These are phyloP conservation scores for Neria commutata DNA, from an alignment of 2,888 invertebrate genomes.

Conservation along the genomic window DNA sequence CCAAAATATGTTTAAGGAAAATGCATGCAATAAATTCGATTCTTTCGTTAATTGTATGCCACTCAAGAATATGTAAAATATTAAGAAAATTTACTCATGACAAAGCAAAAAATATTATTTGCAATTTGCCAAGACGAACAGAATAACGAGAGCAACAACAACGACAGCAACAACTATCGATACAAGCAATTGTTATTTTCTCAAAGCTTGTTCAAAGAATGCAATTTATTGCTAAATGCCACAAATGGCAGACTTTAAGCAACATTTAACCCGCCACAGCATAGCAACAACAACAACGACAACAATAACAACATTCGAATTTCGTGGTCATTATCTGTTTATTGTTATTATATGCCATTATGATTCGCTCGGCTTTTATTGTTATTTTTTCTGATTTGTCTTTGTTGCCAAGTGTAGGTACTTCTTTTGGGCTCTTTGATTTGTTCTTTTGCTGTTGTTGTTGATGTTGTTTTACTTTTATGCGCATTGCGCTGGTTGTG, in stretches of 20 bases:
- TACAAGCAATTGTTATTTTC: neutral
- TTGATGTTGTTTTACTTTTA: neutral
- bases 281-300: neutral
- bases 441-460: neutral
- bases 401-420: slow-evolving; percentile 7
- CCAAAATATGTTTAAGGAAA: too few species aligned
- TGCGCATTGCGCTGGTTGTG: too few species aligned
- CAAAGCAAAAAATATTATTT: neutral
- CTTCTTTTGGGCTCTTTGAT: neutral
- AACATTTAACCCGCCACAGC: neutral
- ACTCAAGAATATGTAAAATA: too few species aligned
- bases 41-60: too few species aligned
- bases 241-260: neutral
- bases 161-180: neutral
- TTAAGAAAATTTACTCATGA: too few species aligned
- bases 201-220: neutral
- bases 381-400: slow-evolving; percentile 6
- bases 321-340: slow-evolving; percentile 26
- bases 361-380: slow-evolving; percentile 1
- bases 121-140: neutral
- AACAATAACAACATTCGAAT: slow-evolving; percentile 2
- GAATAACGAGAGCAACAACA: neutral
- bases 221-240: neutral
- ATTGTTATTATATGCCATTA: slow-evolving; percentile 14
- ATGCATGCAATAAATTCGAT: too few species aligned